Evolutionary conservation across 2,888 invertebrate genomes (phyloP), one percentile per base, ranked within the genome.

Genomic region (Imbricaverruca yamaguchii): DNA sequence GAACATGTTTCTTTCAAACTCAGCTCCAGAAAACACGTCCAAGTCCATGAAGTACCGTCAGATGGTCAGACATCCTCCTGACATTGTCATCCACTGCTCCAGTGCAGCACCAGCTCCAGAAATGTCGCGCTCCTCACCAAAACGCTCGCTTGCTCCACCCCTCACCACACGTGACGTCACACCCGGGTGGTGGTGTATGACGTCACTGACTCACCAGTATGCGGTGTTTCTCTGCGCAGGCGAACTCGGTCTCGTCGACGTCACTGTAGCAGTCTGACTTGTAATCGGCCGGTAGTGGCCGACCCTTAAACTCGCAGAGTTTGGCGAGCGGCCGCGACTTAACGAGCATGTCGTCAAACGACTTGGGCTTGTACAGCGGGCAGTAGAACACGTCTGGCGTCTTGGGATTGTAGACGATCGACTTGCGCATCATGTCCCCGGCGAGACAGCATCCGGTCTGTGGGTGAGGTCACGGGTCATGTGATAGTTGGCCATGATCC

Each of bases 361-460:
- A 91, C 9, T 91, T 91, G n/a, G 92, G 93, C 85, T 93, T 93
- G 84, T 92, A 91, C 86, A 92, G 91, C 0, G 93, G 93, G 85
- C 93, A 93, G 86, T 93, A 93, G 87, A 93, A 93, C 23, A 93
- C 92, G 85, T 93, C 92, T 13, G 93, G 93, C 0, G 93, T 93
- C 85, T 92, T 92, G 86, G 93, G 92, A 86, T 93, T 93, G 86
- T 91, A 93, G 65, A 93, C 92, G 84, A 93, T 93, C 81, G 92
- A 92, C 87, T 93, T 93, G 83, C 92, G 88, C 90, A 92, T 91
- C 91, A 93, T 92, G 86, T 93, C 93, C 83, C 91, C 92, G 65
- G 90, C 90, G 23, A 79, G 59, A 25, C 56, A 79, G 57, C 79
- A 79, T n/a, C 79, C 79, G 23, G 55, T 55, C 74, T 74, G 53